Evolutionary conservation across 2,797 vertebrate genomes (phyloP), one percentile per base, ranked within the genome.

Genomic region (Pagetopsis macropterus): DNA sequence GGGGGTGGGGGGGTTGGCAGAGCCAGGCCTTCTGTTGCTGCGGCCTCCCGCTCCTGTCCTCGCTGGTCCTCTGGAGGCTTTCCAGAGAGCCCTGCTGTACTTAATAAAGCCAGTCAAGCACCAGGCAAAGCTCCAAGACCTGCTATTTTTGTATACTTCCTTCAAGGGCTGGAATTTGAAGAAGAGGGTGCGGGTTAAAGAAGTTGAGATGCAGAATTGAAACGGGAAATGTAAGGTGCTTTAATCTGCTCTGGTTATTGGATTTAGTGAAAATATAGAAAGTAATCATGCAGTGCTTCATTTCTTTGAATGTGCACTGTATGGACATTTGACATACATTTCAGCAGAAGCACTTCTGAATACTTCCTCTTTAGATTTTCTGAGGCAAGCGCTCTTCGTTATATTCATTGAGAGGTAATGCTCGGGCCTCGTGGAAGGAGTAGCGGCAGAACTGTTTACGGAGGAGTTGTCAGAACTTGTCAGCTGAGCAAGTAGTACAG

Each of bases 81-180:
- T 95, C 96, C 96, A 97, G 83, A 85, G 85, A 95, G 88, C 80
- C 87, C 92, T 91, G 93, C 95, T 95, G 95, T 93, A 95, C 94
- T 95, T 96, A 96, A 96, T 97, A 93, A 96, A 97, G 89, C 95
- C 95, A 96, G 95, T 95, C 94, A 94, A 94, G 94, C 91, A 92
- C 93, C 92, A 91, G 96, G 96, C 96, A 94, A 54, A 43, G 46
- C 82, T 96, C 96, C 96, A 96, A 92, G 91, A 93, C 88, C 87
- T 92, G 89, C 85, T 94, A 93, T 95, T 95, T 95, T 87, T 90
- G 88, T 81, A 27, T 86, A 90, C 90, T 95, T 95, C 88, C 92
- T 91, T 94, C 92, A 93, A 17, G 81, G 88, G 86, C 76, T 88
- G 90, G 93, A 91, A 91, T 94, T 90, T 70, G 43, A 80, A 78